Evolutionary conservation across 2,797 vertebrate species (phyloP), one percentile per base, ranked within the genome.

Genomic region (Tokudaia tokunoshimensis): DNA sequence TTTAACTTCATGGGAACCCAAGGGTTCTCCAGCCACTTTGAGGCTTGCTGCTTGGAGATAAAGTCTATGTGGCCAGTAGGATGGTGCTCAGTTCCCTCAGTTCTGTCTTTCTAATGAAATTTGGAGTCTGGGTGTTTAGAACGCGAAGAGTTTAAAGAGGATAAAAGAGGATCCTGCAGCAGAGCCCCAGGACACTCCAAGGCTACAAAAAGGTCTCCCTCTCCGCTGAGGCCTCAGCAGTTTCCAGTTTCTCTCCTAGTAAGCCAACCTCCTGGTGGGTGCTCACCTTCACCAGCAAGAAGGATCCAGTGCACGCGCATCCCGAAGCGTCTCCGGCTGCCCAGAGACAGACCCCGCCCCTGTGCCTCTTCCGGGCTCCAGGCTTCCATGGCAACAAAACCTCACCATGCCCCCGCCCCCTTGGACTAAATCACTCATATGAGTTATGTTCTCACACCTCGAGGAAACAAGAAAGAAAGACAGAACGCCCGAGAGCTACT

Each of bases 311-410:
- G 67, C n/a, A 10, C n/a, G 24, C 52, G n/a, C 52, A 22, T 65
- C 44, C 34, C 55, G 2, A 50, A 6, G 75, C 0, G 61, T 22
- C 14, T 63, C 13, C 0, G 0, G 8, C 15, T 1, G 63, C 63
- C 20, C 6, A 1, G 70, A 63, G 3, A 44, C 83, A 50, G 15
- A 52, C 61, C 12, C 57, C 61, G 34, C 87, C 50, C n/a, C 57
- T 0, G 67, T 26, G 1, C 89, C 34, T 26, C 55, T 81, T 63
- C 57, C 15, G 0, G 24, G 17, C 52, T n/a, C 85, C 67, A 1
- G 50, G 89, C 59, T 83, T 61, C 96, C 98, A 80, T 10, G 78
- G 98, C 96, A 94, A 98, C 98, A 41, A 3, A 8, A 41, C 0
- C 26, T 94, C 96, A 83, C 94, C 97, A 15, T 34, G 1, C 20